These are phyloP conservation scores for Notarius lentiginosus DNA, from an alignment of 2,113 vertebrate genomes.

Conservation along the genomic window DNA sequence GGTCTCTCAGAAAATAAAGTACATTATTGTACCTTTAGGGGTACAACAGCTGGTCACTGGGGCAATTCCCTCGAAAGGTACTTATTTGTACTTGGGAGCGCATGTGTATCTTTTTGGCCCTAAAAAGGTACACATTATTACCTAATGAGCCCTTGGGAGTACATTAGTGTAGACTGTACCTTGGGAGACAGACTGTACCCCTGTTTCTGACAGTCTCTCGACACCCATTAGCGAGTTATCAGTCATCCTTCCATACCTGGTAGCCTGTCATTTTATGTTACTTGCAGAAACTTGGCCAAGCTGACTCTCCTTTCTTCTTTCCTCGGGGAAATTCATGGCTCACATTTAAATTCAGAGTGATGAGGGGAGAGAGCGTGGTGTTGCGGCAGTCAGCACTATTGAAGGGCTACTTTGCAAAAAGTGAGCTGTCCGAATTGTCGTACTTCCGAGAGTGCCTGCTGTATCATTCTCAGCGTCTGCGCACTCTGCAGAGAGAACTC, in stretches of 20 bases:
- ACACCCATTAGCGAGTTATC: not conserved
- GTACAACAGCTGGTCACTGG: too few relatives aligned
- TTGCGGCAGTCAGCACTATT: slow-evolving; percentile 4
- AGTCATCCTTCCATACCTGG: not conserved
- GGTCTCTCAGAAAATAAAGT: too few relatives aligned
- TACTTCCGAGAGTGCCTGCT: not conserved
- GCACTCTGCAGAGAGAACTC: slow-evolving; percentile 13
- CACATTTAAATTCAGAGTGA: slow-evolving; percentile 22
- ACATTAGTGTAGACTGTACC: too few relatives aligned
- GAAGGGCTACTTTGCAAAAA: not conserved
- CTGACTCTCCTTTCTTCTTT: not conserved
- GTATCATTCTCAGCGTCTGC: slow-evolving; percentile 3
- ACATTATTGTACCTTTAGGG: too few relatives aligned
- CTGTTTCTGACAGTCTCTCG: not conserved
- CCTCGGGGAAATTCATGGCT: not conserved
- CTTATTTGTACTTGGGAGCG: too few relatives aligned
- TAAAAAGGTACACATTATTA: too few relatives aligned
- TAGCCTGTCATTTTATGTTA: not conserved
- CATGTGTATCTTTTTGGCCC: too few relatives aligned
- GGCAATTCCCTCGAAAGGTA: too few relatives aligned
- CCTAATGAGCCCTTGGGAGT: too few relatives aligned
- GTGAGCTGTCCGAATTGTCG: too few relatives aligned
- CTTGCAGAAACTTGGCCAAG: not conserved
- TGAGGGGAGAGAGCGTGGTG: not conserved
- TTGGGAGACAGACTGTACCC: too few relatives aligned